Percentiles rank a stretch among this genome's conserved stretches.
Conservation (phyloP, 2,113 vertebrate species). For the Prinia subflava region DNA sequence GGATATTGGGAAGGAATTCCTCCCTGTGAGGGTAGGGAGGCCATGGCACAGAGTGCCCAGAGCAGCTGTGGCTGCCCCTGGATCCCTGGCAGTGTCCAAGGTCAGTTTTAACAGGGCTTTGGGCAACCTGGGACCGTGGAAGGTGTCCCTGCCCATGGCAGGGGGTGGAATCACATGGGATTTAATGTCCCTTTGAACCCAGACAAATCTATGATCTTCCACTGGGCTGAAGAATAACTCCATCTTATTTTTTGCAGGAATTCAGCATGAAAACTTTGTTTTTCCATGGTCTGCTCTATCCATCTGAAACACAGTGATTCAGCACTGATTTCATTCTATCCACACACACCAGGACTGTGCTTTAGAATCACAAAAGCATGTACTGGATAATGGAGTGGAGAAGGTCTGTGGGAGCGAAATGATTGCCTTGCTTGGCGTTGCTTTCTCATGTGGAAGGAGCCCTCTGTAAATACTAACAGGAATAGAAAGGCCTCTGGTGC, state of each 20-base stretch:
- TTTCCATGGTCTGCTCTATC: background rate
- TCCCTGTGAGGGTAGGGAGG: fast-evolving
- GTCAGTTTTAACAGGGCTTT: fast-evolving
- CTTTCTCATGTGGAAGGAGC: background rate
- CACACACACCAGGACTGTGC: background rate
- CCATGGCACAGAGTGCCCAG: background rate
- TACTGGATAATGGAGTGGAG: background rate
- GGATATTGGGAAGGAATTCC: background rate
- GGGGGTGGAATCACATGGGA: background rate
- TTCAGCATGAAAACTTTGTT: background rate
- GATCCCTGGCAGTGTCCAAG: background rate
- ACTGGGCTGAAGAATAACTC: background rate
- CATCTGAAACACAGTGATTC: background rate
- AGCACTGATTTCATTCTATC: background rate
- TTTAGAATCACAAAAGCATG: background rate
- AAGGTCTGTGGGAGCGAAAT: background rate
- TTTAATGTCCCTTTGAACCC: background rate
- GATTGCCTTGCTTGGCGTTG: background rate
- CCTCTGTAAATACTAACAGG: background rate
- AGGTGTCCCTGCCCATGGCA: background rate
- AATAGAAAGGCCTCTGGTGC: background rate
- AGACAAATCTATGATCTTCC: background rate
- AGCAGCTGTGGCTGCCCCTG: background rate
- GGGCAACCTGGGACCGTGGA: fast-evolving
- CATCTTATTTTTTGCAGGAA: background rate